phyloP scores from a whole-genome alignment of 2,113 vertebrate genomes.

The Zootoca vivipara region DNA sequence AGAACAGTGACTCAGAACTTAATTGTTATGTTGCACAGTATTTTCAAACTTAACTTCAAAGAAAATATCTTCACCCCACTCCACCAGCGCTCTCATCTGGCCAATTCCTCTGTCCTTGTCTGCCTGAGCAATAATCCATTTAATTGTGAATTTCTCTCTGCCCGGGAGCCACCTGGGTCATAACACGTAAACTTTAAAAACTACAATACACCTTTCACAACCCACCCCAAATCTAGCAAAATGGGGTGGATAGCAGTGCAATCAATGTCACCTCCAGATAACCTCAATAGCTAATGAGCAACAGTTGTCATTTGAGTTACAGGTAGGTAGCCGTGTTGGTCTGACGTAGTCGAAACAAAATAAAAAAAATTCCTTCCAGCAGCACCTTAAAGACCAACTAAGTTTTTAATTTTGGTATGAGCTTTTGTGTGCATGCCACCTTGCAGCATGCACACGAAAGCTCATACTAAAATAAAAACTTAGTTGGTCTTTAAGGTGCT shows the following conservation, averaged over 20 bases:
- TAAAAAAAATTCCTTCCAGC: too few relatives aligned
- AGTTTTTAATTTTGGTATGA: too few relatives aligned
- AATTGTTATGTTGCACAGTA: neutral
- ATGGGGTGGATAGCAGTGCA: neutral
- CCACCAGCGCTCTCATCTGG: neutral
- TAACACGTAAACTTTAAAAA: neutral
- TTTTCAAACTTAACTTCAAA: neutral
- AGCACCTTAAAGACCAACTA: too few relatives aligned
- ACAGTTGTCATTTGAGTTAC: neutral
- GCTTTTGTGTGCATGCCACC: too few relatives aligned
- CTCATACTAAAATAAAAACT: too few relatives aligned
- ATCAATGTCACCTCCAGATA: neutral
- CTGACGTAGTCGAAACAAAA: too few relatives aligned
- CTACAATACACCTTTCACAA: neutral
- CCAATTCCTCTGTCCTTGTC: neutral
- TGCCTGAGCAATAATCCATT: neutral
- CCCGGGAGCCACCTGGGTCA: too few relatives aligned
- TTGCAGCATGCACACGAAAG: too few relatives aligned
- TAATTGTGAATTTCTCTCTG: neutral
- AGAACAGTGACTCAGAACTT: conserved; percentile 20
- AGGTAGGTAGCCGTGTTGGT: too few relatives aligned
- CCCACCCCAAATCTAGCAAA: neutral
- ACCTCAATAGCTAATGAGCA: neutral
- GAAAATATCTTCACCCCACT: neutral
- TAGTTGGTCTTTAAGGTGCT: too few relatives aligned